These are phyloP conservation scores for Acanthopleura granulata DNA, from an alignment of 2,888 invertebrate genomes.

Conservation along the genomic window DNA sequence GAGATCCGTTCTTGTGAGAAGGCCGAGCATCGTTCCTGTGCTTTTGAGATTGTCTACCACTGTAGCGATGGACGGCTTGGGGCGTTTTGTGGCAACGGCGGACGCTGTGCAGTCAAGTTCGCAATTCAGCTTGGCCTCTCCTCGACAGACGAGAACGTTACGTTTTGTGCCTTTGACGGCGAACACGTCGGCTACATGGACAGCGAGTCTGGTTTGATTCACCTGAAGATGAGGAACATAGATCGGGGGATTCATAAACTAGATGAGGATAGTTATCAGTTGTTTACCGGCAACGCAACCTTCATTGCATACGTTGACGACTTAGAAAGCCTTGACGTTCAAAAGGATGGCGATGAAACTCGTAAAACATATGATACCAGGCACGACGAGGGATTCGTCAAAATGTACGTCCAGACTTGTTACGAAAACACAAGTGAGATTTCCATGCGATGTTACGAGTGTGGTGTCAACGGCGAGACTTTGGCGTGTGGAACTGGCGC, in stretches of 20 bases:
- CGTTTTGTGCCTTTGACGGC: slow-evolving; percentile 32
- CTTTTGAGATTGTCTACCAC: slow-evolving; percentile 35
- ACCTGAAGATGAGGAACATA: slow-evolving; percentile 20
- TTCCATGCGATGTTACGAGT: slow-evolving; percentile 39
- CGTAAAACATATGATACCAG: slow-evolving; percentile 24
- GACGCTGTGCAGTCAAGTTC: slow-evolving; percentile 39
- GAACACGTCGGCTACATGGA: slow-evolving; percentile 26
- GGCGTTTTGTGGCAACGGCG: slow-evolving; percentile 45
- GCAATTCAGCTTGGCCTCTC: slow-evolving; percentile 28
- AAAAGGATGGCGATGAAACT: slow-evolving; percentile 26
- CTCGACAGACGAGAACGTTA: background rate
- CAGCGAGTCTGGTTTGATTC: slow-evolving; percentile 23
- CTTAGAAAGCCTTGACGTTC: slow-evolving; percentile 30
- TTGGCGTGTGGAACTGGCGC: slow-evolving; percentile 50
- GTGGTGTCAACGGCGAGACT: slow-evolving; percentile 47
- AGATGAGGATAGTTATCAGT: slow-evolving; percentile 30
- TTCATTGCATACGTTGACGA: slow-evolving; percentile 36
- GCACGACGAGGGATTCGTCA: slow-evolving; percentile 30
- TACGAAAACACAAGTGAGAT: slow-evolving; percentile 18
- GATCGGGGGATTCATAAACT: background rate
- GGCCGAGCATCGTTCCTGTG: slow-evolving; percentile 11
- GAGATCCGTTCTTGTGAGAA: slow-evolving; percentile 24
- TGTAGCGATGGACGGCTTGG: slow-evolving; percentile 36
- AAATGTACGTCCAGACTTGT: slow-evolving; percentile 37
- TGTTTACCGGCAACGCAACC: slow-evolving; percentile 44